phyloP scores from a whole-genome alignment of 2,888 invertebrate genomes.

The Hyposoter didymator region DNA sequence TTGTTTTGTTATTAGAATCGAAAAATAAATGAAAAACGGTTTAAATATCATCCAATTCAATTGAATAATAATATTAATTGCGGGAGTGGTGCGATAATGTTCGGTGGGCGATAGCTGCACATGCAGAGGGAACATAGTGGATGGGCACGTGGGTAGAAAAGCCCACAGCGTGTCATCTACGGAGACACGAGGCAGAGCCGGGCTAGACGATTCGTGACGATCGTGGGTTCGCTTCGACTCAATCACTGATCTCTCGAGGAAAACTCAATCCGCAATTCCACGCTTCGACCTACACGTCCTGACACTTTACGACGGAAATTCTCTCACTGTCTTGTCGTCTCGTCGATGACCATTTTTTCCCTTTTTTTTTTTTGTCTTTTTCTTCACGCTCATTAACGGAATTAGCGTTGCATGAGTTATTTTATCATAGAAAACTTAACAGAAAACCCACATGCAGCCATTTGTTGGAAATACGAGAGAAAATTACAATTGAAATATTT shows the following conservation, averaged over 20 bases:
- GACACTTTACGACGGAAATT: slow-evolving; percentile 53
- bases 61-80: slow-evolving; percentile 46
- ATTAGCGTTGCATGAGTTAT: slow-evolving; percentile 58
- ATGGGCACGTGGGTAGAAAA: slow-evolving; percentile 74
- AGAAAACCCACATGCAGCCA: slow-evolving; percentile 32
- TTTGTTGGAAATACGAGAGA: not conserved
- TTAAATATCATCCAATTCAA: slow-evolving; percentile 71
- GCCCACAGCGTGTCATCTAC: slow-evolving; percentile 72
- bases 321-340: slow-evolving; percentile 35
- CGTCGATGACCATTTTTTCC: slow-evolving; percentile 45
- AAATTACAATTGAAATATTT: not conserved
- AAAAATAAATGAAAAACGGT: slow-evolving; percentile 16
- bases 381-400: slow-evolving; percentile 52
- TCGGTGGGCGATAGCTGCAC: slow-evolving; percentile 71
- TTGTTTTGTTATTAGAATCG: slow-evolving; percentile 34
- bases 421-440: slow-evolving; percentile 37
- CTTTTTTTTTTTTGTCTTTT: slow-evolving; percentile 14
- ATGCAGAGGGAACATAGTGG: slow-evolving; percentile 24
- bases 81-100: slow-evolving; percentile 61
- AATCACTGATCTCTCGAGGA: slow-evolving; percentile 61
- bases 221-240: slow-evolving; percentile 59
- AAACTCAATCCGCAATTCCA: slow-evolving; percentile 65
- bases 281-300: slow-evolving; percentile 61
- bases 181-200: slow-evolving; percentile 51
- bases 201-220: slow-evolving; percentile 60